Conservation (phyloP, 2,113 vertebrate genomes). For the Poeciliopsis prolifica region DNA sequence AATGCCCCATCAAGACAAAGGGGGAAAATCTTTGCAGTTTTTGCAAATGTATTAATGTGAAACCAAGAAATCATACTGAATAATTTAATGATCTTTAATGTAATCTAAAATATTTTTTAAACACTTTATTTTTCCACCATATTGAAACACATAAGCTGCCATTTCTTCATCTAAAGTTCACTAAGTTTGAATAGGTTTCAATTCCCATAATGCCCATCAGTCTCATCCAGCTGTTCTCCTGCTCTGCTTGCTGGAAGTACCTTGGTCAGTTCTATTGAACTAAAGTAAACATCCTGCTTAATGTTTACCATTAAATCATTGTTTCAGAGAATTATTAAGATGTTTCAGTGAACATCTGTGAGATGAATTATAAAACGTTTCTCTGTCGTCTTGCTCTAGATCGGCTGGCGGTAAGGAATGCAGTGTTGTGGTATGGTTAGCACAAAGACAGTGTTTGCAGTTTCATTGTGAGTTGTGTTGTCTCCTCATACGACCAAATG, state of each 20-base stretch:
- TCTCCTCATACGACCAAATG: slow-evolving; percentile 44
- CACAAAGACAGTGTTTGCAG: slow-evolving; percentile 56
- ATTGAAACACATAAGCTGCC: neutral
- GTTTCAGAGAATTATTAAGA: slow-evolving; percentile 11
- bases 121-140: neutral
- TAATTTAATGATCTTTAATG: too few relatives aligned
- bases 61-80: too few relatives aligned
- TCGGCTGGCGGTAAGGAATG: slow-evolving; percentile 24
- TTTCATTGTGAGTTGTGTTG: slow-evolving; percentile 35
- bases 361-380: slow-evolving; percentile 19
- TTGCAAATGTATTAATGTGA: too few relatives aligned
- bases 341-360: slow-evolving; percentile 24
- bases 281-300: slow-evolving; percentile 51
- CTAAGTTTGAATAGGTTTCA: slow-evolving; percentile 9
- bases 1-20: too few relatives aligned
- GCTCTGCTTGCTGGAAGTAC: slow-evolving; percentile 30
- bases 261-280: slow-evolving; percentile 40
- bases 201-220: slow-evolving; percentile 8
- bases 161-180: neutral
- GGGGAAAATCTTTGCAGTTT: too few relatives aligned
- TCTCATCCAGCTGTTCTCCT: slow-evolving; percentile 34
- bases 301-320: slow-evolving; percentile 37
- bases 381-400: slow-evolving; percentile 5
- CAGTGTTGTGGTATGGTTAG: slow-evolving; percentile 46
- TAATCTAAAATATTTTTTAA: neutral